A percentile compares a stretch with the other conserved stretches of the same genome.
These are phyloP conservation scores for Cheilosia vernalis DNA, from an alignment of 2,888 invertebrate genomes.

Conservation along the genomic window DNA sequence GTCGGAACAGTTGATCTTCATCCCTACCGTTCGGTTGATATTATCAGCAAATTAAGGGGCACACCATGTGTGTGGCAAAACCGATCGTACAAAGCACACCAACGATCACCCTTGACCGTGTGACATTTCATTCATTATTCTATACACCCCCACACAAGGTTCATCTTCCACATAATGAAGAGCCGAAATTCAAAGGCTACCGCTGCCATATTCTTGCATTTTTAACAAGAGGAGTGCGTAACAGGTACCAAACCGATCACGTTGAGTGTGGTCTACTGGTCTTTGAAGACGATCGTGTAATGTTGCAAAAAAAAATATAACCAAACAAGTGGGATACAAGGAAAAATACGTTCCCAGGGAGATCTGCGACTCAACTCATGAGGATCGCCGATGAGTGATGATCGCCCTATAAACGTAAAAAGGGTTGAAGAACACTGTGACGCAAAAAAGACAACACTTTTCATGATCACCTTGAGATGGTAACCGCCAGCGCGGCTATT, in stretches of 20 bases:
- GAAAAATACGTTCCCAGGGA: slow-evolving; percentile 25
- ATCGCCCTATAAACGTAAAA: neutral
- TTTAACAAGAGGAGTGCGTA: slow-evolving; percentile 30
- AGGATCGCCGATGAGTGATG: slow-evolving; percentile 24
- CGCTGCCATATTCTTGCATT: slow-evolving; percentile 38
- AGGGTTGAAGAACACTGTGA: neutral
- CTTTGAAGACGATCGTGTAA: slow-evolving; percentile 36
- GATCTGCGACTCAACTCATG: slow-evolving; percentile 39
- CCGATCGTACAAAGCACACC: slow-evolving; percentile 20
- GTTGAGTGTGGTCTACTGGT: slow-evolving; percentile 42
- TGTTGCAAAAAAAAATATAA: slow-evolving; percentile 16
- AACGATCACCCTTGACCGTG: slow-evolving; percentile 31
- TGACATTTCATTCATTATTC: slow-evolving; percentile 55
- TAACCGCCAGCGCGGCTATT: neutral
- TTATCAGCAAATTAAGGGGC: too few relatives aligned
- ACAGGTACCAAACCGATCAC: slow-evolving; percentile 25
- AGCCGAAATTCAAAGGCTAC: slow-evolving; percentile 45
- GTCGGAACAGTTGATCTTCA: slow-evolving; percentile 21
- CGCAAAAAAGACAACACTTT: neutral
- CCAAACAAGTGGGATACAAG: neutral
- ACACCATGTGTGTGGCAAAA: slow-evolving; percentile 61
- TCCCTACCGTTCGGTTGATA: neutral
- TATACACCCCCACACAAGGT: slow-evolving; percentile 26
- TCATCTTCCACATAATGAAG: slow-evolving; percentile 19
- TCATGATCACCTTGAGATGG: slow-evolving; percentile 40